Conservation (phyloP, 2,888 invertebrate species). For the Anticlea derivata region DNA sequence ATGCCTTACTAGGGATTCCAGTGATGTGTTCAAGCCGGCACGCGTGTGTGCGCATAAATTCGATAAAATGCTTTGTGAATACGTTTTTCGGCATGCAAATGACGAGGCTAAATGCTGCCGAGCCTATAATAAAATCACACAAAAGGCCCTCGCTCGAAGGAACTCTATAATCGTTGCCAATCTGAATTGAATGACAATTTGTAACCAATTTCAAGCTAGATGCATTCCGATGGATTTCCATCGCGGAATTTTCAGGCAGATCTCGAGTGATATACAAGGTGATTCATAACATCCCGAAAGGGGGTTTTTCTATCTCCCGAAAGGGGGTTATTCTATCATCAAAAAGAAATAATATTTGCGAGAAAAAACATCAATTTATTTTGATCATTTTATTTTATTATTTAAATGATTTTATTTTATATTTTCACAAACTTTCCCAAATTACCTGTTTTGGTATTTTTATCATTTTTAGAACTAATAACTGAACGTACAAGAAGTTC, state of each 20-base stretch:
- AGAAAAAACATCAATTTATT: too few species aligned
- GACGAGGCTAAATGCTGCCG: slow-evolving; percentile 44
- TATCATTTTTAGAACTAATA: too few species aligned
- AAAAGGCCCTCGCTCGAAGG: slow-evolving; percentile 28
- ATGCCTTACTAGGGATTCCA: slow-evolving; percentile 50
- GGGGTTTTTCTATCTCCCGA: too few species aligned
- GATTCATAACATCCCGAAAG: too few species aligned
- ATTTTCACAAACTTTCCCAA: too few species aligned
- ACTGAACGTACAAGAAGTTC: too few species aligned
- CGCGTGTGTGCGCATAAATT: slow-evolving; percentile 71
- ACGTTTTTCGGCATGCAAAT: slow-evolving; percentile 56
- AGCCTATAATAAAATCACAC: slow-evolving; percentile 27
- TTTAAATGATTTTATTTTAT: too few species aligned
- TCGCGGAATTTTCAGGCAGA: slow-evolving; percentile 4
- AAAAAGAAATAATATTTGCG: too few species aligned
- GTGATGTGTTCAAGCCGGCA: slow-evolving; percentile 43
- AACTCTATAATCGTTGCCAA: slow-evolving; percentile 28
- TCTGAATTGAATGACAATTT: slow-evolving; percentile 43
- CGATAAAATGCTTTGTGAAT: slow-evolving; percentile 58
- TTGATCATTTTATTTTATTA: too few species aligned
- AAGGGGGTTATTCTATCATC: too few species aligned
- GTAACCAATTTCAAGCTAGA: slow-evolving; percentile 45
- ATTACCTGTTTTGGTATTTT: too few species aligned
- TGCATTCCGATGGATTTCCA: slow-evolving; percentile 36
- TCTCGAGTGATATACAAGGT: not conserved